Evolutionary conservation across 2,888 invertebrate species (phyloP).

Genomic region (Corbicula japonica): DNA sequence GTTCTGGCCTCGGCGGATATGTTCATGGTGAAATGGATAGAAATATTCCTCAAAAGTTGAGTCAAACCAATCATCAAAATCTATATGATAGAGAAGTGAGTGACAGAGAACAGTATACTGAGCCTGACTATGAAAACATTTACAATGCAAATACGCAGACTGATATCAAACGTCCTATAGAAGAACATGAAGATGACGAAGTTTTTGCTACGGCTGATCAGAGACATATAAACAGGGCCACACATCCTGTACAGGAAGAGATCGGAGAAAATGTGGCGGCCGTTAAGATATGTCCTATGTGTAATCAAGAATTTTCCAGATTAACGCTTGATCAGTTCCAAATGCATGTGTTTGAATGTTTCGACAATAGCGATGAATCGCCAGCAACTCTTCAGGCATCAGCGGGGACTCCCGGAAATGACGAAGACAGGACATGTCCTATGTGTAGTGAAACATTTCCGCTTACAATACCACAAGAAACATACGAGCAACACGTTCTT

Average conservation of each 20-base stretch:
- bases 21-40: slow-evolving; percentile 4
- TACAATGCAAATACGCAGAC: slow-evolving; percentile 27
- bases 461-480: slow-evolving; percentile 68
- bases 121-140: slow-evolving; percentile 63
- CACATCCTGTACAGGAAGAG: slow-evolving; percentile 13
- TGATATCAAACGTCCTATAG: slow-evolving; percentile 29
- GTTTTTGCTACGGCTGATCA: slow-evolving; percentile 1
- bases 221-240: background rate
- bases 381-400: slow-evolving; percentile 58
- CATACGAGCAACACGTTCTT: slow-evolving; percentile 81
- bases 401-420: slow-evolving; percentile 11
- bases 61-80: background rate
- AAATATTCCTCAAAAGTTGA: background rate
- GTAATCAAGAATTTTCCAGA: slow-evolving; percentile 74
- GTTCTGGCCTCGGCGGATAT: background rate
- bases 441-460: slow-evolving; percentile 78
- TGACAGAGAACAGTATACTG: slow-evolving; percentile 31
- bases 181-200: slow-evolving; percentile 40
- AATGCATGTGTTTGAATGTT: slow-evolving; percentile 80
- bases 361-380: slow-evolving; percentile 72
- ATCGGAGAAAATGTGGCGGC: slow-evolving; percentile 34
- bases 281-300: slow-evolving; percentile 77
- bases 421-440: slow-evolving; percentile 75
- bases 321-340: slow-evolving; percentile 81
- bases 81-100: too few relatives aligned